Percentiles rank a stretch among this genome's conserved stretches.
These are phyloP conservation scores for Cheilosia soror DNA, from an alignment of 2,888 invertebrate genomes.

Conservation along the genomic window DNA sequence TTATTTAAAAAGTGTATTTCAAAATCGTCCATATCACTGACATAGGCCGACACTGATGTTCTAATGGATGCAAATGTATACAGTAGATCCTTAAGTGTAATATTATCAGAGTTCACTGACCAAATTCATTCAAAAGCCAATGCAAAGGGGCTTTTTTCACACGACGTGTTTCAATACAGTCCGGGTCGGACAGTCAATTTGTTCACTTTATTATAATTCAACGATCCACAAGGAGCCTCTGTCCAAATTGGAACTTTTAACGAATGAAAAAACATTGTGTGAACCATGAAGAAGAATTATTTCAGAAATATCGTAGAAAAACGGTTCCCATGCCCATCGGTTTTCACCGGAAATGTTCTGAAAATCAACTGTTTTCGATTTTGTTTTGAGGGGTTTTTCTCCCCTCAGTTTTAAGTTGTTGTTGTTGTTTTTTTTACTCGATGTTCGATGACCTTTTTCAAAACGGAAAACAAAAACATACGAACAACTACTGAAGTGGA, in stretches of 20 bases:
- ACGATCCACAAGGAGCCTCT: no score
- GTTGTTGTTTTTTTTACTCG: neutral
- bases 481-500: slow-evolving; percentile 15
- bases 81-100: no score
- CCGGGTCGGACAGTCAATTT: no score
- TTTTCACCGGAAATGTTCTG: slow-evolving; percentile 40
- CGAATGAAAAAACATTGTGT: neutral
- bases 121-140: no score
- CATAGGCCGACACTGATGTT: no score
- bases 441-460: slow-evolving; percentile 41
- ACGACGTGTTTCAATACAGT: no score
- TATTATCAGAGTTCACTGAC: no score
- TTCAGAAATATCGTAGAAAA: neutral
- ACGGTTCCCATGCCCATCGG: slow-evolving; percentile 60
- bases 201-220: no score
- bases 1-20: no score
- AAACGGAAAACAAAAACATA: neutral
- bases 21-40: no score
- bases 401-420: slow-evolving; percentile 29
- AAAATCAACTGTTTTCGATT: slow-evolving; percentile 55
- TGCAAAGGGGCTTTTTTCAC: no score
- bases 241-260: neutral
- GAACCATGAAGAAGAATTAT: neutral
- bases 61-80: no score
- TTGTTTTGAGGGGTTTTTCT: slow-evolving; percentile 50